Conservation (phyloP, 2,113 vertebrate genomes). For the Neotragus moschatus region DNA sequence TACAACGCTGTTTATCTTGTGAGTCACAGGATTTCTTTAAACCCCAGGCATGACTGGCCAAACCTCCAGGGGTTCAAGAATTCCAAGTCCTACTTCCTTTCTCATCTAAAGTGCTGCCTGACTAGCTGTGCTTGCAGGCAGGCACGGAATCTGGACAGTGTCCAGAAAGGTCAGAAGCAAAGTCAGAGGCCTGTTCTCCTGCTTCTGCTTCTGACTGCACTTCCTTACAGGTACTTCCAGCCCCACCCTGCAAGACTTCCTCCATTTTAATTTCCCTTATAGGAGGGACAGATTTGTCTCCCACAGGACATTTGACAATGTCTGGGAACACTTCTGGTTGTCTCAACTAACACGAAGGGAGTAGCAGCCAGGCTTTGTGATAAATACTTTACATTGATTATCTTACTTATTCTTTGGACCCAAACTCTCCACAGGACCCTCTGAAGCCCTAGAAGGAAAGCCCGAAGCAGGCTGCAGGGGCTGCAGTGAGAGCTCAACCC, state of each 20-base stretch:
- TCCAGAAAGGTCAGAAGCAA: not conserved
- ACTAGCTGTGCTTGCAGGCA: not conserved
- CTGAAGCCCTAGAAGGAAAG: not conserved
- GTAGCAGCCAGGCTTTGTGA: not conserved
- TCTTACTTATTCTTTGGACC: not conserved
- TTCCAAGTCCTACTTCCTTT: not conserved
- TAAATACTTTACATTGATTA: not conserved
- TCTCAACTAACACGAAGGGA: too few relatives aligned
- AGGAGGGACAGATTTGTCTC: not conserved
- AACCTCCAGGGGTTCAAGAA: not conserved
- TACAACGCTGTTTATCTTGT: not conserved
- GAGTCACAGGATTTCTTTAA: not conserved
- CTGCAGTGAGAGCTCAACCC: not conserved
- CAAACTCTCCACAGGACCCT: not conserved
- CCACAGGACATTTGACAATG: too few relatives aligned
- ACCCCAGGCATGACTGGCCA: not conserved
- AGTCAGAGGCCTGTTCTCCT: not conserved
- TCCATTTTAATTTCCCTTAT: not conserved
- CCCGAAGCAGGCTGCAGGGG: accelerated
- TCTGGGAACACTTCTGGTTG: not conserved
- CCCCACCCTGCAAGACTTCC: not conserved
- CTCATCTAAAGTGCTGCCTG: not conserved
- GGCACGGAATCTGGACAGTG: not conserved
- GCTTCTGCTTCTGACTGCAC: not conserved
- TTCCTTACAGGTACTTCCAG: not conserved